Percentiles rank a stretch among this genome's conserved stretches.
Conservation (phyloP, 2,797 vertebrate genomes). For the Sebastes flavidus region DNA sequence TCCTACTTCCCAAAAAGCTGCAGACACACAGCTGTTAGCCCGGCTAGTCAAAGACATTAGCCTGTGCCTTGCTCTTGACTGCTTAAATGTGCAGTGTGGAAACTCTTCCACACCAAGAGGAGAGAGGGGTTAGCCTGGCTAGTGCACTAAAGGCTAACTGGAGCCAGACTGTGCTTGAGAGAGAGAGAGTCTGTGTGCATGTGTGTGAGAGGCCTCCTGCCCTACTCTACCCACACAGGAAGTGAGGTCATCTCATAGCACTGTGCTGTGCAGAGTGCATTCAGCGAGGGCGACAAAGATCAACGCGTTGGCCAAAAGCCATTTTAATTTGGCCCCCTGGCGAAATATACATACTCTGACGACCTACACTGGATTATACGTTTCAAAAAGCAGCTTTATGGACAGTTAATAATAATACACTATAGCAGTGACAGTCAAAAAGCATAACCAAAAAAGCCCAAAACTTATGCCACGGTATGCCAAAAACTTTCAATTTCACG, state of each 20-base stretch:
- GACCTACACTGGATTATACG: constrained; percentile 16
- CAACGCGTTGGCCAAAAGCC: constrained; percentile 68
- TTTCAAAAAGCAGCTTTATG: constrained; percentile 24
- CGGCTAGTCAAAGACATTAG: constrained; percentile 76
- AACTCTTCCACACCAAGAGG: constrained; percentile 50
- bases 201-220: constrained; percentile 63
- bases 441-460: constrained; percentile 9
- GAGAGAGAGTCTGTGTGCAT: constrained; percentile 33
- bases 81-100: constrained; percentile 61
- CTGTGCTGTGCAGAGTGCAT: constrained; percentile 64
- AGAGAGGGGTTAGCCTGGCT: constrained; percentile 54
- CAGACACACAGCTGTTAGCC: constrained; percentile 69
- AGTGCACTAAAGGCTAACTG: constrained; percentile 67
- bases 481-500: constrained; percentile 33
- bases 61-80: constrained; percentile 57
- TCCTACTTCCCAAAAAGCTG: constrained; percentile 66
- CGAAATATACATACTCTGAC: constrained; percentile 53
- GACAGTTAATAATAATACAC: not conserved
- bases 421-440: constrained; percentile 4
- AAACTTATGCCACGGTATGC: constrained; percentile 27
- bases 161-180: constrained; percentile 62
- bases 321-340: constrained; percentile 54
- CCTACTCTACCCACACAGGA: constrained; percentile 82
- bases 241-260: constrained; percentile 78
- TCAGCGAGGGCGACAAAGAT: constrained; percentile 70